Base-by-base conservation (phyloP, 2,888 invertebrate genomes). In the Drosophila heteroneura region DNA sequence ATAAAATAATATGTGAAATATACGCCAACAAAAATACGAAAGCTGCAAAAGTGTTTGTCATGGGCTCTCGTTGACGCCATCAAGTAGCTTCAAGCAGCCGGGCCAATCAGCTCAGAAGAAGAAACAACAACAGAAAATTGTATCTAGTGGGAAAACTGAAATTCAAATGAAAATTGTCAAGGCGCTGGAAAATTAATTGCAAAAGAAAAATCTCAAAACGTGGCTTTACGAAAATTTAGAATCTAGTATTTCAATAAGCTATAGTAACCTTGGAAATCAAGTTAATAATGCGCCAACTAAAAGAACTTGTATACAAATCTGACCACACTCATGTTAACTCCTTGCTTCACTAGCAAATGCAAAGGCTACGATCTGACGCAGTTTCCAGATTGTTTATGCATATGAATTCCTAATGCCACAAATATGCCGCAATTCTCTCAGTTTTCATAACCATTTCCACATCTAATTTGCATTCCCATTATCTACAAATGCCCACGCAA, bases 1-100 rank as follows among this genome's bases (percentile, higher is more conserved):
- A 58, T 22, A 65, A 39, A 62, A 49, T 59, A 39, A 62, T 69
- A 70, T 63, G 41, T 51, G 54, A 58, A 76, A 52, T 59, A 74
- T 53, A 54, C 51, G 70, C 59, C 49, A 65, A 52, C 16, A 54
- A 70, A 57, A 62, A 44, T 35, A 47, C 49, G 5, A 66, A 44
- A 61, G 70, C 44, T 35, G 19, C 39, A 81, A 82, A 86, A 86
- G 74, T 86, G 85, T 82, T 87, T 83, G 85, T 86, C 85, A 85
- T 87, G 66, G 52, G 61, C 59, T 67, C 52, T 54, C 44, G 76
- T 85, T 86, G 87, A 85, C 87, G 87, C 78, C 85, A 85, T 74
- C 71, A 80, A 82, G 44, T 63, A 32, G 63, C 63, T 35, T 59
- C 37, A 37, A 58, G 41, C 57, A 68, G 59, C 30, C 72, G 22